Evolutionary conservation across 1,140 invertebrate genomes (phyloP).

Genomic region (Zaprionus capensis): DNA sequence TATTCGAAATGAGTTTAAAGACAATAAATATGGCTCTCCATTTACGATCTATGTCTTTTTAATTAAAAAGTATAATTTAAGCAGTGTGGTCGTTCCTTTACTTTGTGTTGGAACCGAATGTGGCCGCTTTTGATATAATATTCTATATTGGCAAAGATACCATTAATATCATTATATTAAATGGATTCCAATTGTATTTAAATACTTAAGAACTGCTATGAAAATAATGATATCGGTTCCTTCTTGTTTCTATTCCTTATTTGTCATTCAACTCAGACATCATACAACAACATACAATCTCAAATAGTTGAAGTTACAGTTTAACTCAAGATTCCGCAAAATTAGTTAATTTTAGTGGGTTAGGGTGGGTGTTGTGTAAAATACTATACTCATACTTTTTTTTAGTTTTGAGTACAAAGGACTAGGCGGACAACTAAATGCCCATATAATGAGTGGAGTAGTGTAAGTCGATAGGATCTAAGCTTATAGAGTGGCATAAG

Average conservation of each 20-base stretch:
- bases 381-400: background rate
- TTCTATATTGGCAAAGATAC: background rate
- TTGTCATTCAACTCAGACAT: slow-evolving; percentile 65
- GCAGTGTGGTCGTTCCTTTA: slow-evolving; percentile 44
- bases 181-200: slow-evolving; percentile 8
- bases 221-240: background rate
- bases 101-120: background rate
- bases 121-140: background rate
- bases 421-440: slow-evolving; percentile 26
- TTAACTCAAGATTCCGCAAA: slow-evolving; percentile 42
- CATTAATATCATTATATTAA: slow-evolving; percentile 5
- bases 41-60: background rate
- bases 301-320: slow-evolving; percentile 61
- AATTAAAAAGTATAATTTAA: slow-evolving; percentile 28
- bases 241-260: slow-evolving; percentile 20
- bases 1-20: slow-evolving; percentile 72
- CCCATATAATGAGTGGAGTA: slow-evolving; percentile 7
- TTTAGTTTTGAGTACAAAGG: background rate
- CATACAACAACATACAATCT: slow-evolving; percentile 62
- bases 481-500: slow-evolving; percentile 42
- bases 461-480: slow-evolving; percentile 15
- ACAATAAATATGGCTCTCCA: slow-evolving; percentile 53
- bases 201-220: background rate
- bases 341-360: slow-evolving; percentile 7
- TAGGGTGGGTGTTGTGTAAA: slow-evolving; percentile 1